Conservation (phyloP, 2,888 invertebrate species). For the Synanthedon myopaeformis region DNA sequence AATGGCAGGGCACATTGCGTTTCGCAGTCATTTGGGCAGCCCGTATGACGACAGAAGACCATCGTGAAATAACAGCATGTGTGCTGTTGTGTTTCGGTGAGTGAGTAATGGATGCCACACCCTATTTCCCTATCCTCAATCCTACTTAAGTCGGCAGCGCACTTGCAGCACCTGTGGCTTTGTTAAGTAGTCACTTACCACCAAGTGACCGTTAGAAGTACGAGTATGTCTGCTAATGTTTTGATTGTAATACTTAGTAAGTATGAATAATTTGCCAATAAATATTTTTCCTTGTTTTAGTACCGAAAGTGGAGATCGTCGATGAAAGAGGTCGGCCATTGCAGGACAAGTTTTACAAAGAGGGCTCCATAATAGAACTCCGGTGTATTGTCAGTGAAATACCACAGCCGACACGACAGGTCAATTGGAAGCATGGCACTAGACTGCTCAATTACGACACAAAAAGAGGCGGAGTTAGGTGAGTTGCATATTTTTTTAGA, state of each 20-base stretch:
- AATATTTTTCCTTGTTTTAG: constrained; percentile 49
- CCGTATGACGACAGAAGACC: no score
- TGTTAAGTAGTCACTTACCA: not conserved
- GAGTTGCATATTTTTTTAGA: constrained; percentile 15
- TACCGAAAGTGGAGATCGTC: constrained; percentile 84
- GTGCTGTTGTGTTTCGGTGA: no score
- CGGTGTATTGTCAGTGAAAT: constrained; percentile 85
- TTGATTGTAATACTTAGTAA: no score
- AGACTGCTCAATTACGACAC: constrained; percentile 83
- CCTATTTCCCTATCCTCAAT: no score
- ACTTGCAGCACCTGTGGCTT: no score
- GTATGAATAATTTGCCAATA: not conserved
- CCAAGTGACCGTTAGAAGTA: not conserved
- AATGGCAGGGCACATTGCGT: no score
- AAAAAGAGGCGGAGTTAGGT: constrained; percentile 85
- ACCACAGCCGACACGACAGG: constrained; percentile 79
- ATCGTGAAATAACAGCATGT: no score
- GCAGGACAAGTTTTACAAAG: constrained; percentile 85
- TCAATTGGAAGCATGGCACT: constrained; percentile 82
- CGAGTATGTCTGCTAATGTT: constrained; percentile 5
- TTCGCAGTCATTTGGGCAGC: no score
- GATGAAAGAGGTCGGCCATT: constrained; percentile 82
- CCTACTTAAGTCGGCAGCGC: no score
- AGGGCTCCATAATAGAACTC: constrained; percentile 84
- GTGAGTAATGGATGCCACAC: no score